phyloP scores from a whole-genome alignment of 1,140 invertebrate genomes.

The Aphelinus certus region DNA sequence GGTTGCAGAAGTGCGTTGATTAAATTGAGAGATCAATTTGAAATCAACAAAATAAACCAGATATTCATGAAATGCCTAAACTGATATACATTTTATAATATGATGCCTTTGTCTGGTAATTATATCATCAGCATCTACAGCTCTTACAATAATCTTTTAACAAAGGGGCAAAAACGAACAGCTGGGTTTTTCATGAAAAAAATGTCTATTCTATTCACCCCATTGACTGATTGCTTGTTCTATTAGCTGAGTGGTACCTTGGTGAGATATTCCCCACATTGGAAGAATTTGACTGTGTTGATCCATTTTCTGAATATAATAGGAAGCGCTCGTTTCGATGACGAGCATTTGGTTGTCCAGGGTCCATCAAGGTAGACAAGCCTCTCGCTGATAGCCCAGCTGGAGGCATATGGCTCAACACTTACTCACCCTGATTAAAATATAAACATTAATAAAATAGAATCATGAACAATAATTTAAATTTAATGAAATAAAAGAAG shows the following conservation, averaged over 20 bases:
- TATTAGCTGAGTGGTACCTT: slow-evolving; percentile 56
- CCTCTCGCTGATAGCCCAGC: slow-evolving; percentile 64
- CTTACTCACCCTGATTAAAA: slow-evolving; percentile 30
- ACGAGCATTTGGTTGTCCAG: slow-evolving; percentile 66
- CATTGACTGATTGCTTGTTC: slow-evolving; percentile 54
- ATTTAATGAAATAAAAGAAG: background rate
- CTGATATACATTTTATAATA: no score
- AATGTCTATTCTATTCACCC: slow-evolving; percentile 26
- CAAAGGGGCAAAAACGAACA: background rate
- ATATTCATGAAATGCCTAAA: no score
- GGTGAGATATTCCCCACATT: slow-evolving; percentile 56
- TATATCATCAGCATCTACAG: no score
- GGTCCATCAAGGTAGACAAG: slow-evolving; percentile 66
- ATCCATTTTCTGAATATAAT: slow-evolving; percentile 64
- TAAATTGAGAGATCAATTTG: no score
- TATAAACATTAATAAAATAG: background rate
- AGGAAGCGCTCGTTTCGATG: slow-evolving; percentile 64
- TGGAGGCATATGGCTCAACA: slow-evolving; percentile 63
- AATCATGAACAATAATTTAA: background rate
- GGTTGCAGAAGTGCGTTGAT: no score
- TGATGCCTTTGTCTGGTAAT: no score
- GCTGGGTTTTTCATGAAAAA: slow-evolving; percentile 18
- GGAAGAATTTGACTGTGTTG: slow-evolving; percentile 52
- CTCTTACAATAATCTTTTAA: no score
- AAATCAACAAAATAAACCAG: no score